phyloP scores from a whole-genome alignment of 1,140 invertebrate species.

The Harpegnathos saltator region DNA sequence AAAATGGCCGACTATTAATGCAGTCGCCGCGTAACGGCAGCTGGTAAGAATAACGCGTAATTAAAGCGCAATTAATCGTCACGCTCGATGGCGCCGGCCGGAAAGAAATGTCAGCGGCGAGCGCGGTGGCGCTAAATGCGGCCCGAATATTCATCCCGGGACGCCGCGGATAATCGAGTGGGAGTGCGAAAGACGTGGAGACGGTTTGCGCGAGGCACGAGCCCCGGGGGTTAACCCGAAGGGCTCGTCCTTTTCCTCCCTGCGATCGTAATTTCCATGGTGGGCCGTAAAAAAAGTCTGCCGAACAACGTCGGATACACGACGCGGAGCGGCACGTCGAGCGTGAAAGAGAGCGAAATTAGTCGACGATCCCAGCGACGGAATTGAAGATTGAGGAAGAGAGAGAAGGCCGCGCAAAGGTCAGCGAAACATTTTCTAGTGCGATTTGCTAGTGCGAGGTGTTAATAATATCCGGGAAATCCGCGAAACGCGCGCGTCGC shows the following conservation, averaged over 20 bases:
- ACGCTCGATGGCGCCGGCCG: slow-evolving; percentile 47
- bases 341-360: slow-evolving; percentile 43
- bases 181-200: slow-evolving; percentile 41
- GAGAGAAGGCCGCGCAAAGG: too few species aligned
- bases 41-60: slow-evolving; percentile 52
- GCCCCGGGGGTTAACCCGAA: slow-evolving; percentile 19
- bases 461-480: too few species aligned
- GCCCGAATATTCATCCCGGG: slow-evolving; percentile 60
- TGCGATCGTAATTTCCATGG: slow-evolving; percentile 45
- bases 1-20: slow-evolving; percentile 55
- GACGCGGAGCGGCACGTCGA: too few species aligned
- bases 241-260: neutral
- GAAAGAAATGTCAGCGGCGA: slow-evolving; percentile 24
- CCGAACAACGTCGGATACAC: slow-evolving; percentile 23
- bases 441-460: too few species aligned
- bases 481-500: too few species aligned
- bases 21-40: slow-evolving; percentile 10
- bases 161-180: slow-evolving; percentile 63
- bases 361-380: neutral
- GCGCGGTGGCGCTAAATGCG: slow-evolving; percentile 45
- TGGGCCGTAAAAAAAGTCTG: slow-evolving; percentile 53
- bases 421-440: too few species aligned
- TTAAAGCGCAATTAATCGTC: slow-evolving; percentile 68
- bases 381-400: too few species aligned
- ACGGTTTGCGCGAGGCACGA: slow-evolving; percentile 31